A percentile compares a stretch with the other conserved stretches of the same genome.
Evolutionary conservation across 2,888 invertebrate genomes (phyloP).

Genomic region (Netelia melanura): DNA sequence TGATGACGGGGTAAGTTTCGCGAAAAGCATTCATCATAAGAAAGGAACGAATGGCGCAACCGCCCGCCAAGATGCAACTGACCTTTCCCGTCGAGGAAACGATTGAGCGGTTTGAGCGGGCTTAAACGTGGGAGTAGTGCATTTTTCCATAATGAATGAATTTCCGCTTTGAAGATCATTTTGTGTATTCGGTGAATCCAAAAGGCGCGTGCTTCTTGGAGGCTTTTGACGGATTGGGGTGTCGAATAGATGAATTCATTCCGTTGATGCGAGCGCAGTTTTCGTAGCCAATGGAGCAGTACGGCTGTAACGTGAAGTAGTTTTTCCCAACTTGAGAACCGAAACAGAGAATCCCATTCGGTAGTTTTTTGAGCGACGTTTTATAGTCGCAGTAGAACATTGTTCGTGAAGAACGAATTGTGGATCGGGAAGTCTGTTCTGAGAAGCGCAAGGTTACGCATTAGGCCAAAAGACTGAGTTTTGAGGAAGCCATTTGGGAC

Average conservation of each 20-base stretch:
- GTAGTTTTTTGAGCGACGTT: neutral
- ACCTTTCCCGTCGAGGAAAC: slow-evolving; percentile 48
- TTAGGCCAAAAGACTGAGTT: slow-evolving; percentile 24
- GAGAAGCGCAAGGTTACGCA: neutral
- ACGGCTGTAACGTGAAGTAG: neutral
- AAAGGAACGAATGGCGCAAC: slow-evolving; percentile 22
- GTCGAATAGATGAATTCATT: neutral
- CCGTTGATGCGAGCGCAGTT: neutral
- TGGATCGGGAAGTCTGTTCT: neutral
- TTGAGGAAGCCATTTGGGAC: slow-evolving; percentile 66
- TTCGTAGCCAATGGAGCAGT: neutral
- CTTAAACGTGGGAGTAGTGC: slow-evolving; percentile 24
- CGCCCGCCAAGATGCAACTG: slow-evolving; percentile 51
- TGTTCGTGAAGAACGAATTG: neutral
- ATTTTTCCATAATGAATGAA: slow-evolving; percentile 1
- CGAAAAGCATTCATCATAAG: slow-evolving; percentile 24
- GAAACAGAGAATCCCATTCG: neutral
- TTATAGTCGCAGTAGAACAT: neutral
- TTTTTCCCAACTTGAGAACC: neutral
- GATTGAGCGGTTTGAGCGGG: slow-evolving; percentile 30
- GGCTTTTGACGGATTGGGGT: neutral
- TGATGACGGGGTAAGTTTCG: slow-evolving; percentile 36
- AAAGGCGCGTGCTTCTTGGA: slow-evolving; percentile 19
- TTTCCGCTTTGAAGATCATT: slow-evolving; percentile 20
- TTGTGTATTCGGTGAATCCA: slow-evolving; percentile 14